A percentile compares a stretch with the other conserved stretches of the same genome.
Conservation (phyloP, 2,797 vertebrate genomes). For the Phoxinus dragarum region DNA sequence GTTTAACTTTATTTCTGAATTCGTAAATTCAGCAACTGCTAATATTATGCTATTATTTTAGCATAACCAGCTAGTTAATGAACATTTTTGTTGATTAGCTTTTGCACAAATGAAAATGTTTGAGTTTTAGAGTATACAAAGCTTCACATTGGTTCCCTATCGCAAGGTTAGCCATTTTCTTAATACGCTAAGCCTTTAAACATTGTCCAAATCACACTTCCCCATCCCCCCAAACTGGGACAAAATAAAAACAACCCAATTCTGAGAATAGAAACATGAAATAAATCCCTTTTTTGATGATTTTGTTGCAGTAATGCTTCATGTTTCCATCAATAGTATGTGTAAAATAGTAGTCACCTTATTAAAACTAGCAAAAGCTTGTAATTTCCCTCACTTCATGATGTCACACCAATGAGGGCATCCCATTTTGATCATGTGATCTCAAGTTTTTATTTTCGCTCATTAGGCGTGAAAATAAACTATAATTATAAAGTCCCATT, state of each 20-base stretch:
- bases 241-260: not conserved
- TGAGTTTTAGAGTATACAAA: not conserved
- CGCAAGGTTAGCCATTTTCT: fast-evolving
- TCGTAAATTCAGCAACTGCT: too few relatives aligned
- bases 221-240: too few relatives aligned
- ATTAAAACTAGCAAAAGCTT: not conserved
- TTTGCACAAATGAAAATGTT: not conserved
- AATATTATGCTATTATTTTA: too few relatives aligned
- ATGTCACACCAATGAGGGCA: not conserved
- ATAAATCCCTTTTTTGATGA: fast-evolving
- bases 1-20: too few relatives aligned
- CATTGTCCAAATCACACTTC: too few relatives aligned
- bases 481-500: not conserved
- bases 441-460: too few relatives aligned
- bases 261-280: too few relatives aligned
- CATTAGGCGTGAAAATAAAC: too few relatives aligned
- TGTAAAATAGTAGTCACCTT: too few relatives aligned
- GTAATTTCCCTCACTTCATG: not conserved
- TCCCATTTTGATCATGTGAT: not conserved
- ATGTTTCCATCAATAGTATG: too few relatives aligned
- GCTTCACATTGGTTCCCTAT: fast-evolving
- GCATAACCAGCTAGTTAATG: not conserved
- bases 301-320: not conserved
- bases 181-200: not conserved
- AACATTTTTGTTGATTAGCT: not conserved